phyloP scores from a whole-genome alignment of 2,797 vertebrate species.

The Crax fasciolata region DNA sequence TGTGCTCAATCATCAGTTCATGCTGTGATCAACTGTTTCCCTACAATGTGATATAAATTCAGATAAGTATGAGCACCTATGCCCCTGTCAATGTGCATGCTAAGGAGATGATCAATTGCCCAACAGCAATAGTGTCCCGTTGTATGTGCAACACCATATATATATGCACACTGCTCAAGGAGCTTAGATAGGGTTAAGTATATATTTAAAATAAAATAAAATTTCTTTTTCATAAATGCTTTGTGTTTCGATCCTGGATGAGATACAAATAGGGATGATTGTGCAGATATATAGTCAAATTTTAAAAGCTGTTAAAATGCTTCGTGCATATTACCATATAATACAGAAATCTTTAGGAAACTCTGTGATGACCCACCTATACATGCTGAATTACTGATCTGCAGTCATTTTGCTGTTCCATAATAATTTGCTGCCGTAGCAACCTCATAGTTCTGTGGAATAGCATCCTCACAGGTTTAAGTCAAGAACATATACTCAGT shows the following conservation, averaged over 20 bases:
- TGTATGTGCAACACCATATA: neutral
- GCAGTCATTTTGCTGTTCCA: slow-evolving; percentile 5
- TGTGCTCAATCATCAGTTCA: too few species aligned
- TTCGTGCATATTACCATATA: neutral
- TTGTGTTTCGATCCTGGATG: neutral
- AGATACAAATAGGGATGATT: neutral
- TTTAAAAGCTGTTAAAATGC: neutral
- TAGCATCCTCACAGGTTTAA: neutral
- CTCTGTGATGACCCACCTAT: neutral
- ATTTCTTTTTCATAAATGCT: neutral
- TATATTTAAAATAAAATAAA: neutral
- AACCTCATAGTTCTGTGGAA: neutral
- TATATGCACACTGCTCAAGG: neutral
- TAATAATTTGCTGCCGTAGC: slow-evolving; percentile 14
- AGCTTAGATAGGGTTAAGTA: neutral
- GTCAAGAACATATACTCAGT: neutral
- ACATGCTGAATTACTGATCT: slow-evolving; percentile 12
- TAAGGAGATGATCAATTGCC: neutral
- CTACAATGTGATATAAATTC: slow-evolving; percentile 3
- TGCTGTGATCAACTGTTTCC: too few species aligned
- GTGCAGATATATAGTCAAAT: neutral
- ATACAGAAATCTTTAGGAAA: neutral
- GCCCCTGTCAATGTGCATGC: neutral
- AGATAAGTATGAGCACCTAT: neutral
- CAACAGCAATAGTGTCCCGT: neutral